phyloP scores from a whole-genome alignment of 2,113 vertebrate genomes.

The Callionymus lyra region DNA sequence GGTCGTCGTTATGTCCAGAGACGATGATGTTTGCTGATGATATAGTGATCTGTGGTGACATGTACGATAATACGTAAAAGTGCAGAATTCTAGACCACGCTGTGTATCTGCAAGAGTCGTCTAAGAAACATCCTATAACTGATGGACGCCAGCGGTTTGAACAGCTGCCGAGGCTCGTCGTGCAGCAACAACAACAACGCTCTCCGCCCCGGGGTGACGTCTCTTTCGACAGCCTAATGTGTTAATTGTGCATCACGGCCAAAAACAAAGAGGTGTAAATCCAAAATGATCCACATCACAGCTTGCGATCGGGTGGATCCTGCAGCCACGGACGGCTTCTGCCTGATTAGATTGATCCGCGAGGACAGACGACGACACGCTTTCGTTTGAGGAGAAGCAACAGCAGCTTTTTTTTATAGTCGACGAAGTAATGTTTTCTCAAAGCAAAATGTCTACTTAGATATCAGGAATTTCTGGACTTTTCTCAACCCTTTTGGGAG shows the following conservation, averaged over 20 bases:
- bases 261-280: constrained; percentile 28
- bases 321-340: constrained; percentile 1
- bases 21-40: too few species aligned
- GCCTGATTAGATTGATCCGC: too few species aligned
- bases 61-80: too few species aligned
- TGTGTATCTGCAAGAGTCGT: background rate
- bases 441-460: too few species aligned
- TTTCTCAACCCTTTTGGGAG: too few species aligned
- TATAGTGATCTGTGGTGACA: too few species aligned
- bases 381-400: background rate
- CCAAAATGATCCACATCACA: constrained; percentile 17
- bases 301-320: constrained; percentile 20
- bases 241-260: constrained; percentile 36
- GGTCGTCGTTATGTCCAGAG: too few species aligned
- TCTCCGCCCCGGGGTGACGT: constrained; percentile 17
- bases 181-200: constrained; percentile 8
- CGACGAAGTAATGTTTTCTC: too few species aligned
- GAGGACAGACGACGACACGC: too few species aligned
- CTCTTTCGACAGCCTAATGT: constrained; percentile 24
- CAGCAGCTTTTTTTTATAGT: too few species aligned
- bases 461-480: too few species aligned
- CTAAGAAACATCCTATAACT: constrained; percentile 28
- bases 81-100: too few species aligned
- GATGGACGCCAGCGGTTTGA: constrained; percentile 22
- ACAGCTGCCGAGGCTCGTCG: constrained; percentile 33